phyloP scores from a whole-genome alignment of 53 echinoderm and acorn worm species.

The Hippasteria phrygiana region DNA sequence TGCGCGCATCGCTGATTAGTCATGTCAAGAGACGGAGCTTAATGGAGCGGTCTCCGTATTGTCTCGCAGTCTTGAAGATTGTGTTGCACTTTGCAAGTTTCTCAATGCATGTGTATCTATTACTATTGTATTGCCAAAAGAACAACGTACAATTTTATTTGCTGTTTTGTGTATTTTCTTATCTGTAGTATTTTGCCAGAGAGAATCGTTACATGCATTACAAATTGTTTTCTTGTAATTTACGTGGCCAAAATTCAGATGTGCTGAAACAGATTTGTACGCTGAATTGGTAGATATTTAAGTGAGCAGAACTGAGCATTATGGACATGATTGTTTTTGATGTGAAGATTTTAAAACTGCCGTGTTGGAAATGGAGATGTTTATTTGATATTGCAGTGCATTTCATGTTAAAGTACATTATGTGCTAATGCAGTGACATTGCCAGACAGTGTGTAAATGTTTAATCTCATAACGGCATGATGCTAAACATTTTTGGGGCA shows the following conservation, averaged over 20 bases:
- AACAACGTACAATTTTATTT: not conserved
- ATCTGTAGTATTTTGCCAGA: not conserved
- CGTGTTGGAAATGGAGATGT: not conserved
- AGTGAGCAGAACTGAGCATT: not conserved
- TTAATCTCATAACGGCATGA: not conserved
- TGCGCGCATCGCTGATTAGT: no score
- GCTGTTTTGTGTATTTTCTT: not conserved
- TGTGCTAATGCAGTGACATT: not conserved
- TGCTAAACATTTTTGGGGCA: not conserved
- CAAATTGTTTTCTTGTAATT: not conserved
- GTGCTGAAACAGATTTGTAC: not conserved
- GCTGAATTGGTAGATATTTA: not conserved
- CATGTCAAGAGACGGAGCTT: no score
- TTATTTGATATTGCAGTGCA: conserved; percentile 27
- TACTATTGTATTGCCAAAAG: not conserved
- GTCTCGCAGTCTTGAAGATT: not conserved
- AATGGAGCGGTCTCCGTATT: no score
- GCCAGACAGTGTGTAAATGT: not conserved
- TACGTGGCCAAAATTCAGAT: not conserved
- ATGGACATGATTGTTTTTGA: not conserved
- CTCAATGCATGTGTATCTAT: not conserved
- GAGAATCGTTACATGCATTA: not conserved
- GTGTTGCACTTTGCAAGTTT: not conserved
- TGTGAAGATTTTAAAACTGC: not conserved
- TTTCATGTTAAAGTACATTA: not conserved